Evolutionary conservation across 2,113 vertebrate species (phyloP).

Genomic region (Sceloporus tristichus): DNA sequence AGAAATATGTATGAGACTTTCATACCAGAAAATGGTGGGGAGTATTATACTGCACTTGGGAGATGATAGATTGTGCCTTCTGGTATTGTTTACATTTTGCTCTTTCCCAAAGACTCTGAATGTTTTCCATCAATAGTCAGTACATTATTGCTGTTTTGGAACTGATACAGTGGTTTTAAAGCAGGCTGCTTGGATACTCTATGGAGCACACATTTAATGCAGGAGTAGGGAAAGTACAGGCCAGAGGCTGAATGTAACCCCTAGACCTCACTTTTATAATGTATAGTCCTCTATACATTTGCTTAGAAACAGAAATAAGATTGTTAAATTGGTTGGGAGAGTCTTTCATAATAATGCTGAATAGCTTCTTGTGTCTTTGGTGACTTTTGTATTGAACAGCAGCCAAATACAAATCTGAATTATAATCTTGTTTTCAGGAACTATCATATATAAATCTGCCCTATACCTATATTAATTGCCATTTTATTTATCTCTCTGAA

Average conservation of each 20-base stretch:
- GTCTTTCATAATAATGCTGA: constrained; percentile 10
- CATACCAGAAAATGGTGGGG: neutral
- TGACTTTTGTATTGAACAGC: neutral
- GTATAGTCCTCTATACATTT: neutral
- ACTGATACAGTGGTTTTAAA: neutral
- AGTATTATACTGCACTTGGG: neutral
- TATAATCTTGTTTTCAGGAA: constrained; percentile 8
- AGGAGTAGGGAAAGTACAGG: too few relatives aligned
- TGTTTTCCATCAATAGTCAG: neutral
- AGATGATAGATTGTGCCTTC: neutral
- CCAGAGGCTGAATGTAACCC: too few relatives aligned
- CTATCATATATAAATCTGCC: constrained; percentile 24
- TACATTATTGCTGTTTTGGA: neutral
- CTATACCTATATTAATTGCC: constrained; percentile 6
- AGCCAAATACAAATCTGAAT: neutral
- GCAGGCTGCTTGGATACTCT: too few relatives aligned
- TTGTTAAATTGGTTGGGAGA: neutral
- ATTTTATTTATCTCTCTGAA: constrained; percentile 32
- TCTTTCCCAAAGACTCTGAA: neutral
- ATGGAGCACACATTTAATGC: too few relatives aligned
- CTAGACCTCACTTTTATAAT: too few relatives aligned
- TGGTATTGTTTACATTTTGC: neutral
- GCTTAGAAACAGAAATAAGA: neutral
- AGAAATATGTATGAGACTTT: neutral
- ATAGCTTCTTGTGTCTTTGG: neutral